Evolutionary conservation across 2,888 invertebrate genomes (phyloP).

Genomic region (Frankliniella fusca): DNA sequence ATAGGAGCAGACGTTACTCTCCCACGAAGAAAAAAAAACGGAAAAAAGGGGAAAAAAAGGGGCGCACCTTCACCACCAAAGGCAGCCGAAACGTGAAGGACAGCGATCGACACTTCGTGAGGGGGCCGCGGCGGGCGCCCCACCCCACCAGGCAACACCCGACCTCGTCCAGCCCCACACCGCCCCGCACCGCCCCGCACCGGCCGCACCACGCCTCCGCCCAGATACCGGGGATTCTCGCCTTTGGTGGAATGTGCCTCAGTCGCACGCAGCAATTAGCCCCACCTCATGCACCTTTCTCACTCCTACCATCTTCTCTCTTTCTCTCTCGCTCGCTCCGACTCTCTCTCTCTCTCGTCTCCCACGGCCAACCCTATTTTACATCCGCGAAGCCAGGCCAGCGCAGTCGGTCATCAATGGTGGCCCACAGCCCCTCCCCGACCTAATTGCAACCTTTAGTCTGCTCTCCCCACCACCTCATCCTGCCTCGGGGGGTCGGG

Average conservation of each 20-base stretch:
- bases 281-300: background rate
- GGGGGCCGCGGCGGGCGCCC: background rate
- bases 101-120: too few relatives aligned
- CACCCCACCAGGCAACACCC: too few relatives aligned
- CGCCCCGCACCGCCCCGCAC: background rate
- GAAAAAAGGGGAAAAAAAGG: too few relatives aligned
- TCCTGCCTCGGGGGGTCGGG: background rate
- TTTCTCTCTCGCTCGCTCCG: background rate
- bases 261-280: background rate
- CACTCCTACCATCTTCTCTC: background rate
- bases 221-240: background rate
- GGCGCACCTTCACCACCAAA: too few relatives aligned
- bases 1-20: too few relatives aligned
- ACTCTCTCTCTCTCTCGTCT: background rate
- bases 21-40: too few relatives aligned
- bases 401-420: background rate
- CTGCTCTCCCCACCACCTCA: background rate
- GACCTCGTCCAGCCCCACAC: background rate
- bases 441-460: slow-evolving; percentile 10
- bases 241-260: background rate
- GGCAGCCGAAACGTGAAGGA: too few relatives aligned
- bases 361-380: background rate
- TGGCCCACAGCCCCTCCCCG: background rate
- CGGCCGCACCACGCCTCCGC: background rate
- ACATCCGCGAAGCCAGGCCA: background rate